Conservation (phyloP, 1,140 invertebrate genomes). For the Trichomalopsis sarcophagae region DNA sequence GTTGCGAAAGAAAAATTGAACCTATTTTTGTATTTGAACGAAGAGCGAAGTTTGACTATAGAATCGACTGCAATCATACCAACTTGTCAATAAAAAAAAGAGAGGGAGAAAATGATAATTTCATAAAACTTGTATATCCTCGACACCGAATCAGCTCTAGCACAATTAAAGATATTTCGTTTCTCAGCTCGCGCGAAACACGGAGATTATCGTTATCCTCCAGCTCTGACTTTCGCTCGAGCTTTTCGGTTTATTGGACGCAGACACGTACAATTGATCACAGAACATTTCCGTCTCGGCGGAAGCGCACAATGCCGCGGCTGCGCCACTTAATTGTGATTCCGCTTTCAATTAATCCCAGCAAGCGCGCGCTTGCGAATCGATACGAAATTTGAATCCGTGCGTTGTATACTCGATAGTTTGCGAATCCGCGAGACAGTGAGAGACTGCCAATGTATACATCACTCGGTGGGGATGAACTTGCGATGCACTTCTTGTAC, state of each 20-base stretch:
- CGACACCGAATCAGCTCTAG: neutral
- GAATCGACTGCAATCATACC: neutral
- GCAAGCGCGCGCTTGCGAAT: neutral
- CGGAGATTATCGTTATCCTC: neutral
- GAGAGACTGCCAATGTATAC: slow-evolving; percentile 25
- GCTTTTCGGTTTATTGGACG: slow-evolving; percentile 12
- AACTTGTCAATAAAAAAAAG: neutral
- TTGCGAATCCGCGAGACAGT: slow-evolving; percentile 1
- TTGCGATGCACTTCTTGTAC: neutral
- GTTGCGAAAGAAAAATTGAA: neutral
- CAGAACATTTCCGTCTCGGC: slow-evolving; percentile 6
- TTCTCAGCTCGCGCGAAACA: neutral
- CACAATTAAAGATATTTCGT: neutral
- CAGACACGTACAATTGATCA: slow-evolving; percentile 16
- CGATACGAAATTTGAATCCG: slow-evolving; percentile 35
- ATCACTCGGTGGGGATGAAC: neutral
- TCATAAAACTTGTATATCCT: neutral
- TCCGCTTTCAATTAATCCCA: slow-evolving; percentile 30
- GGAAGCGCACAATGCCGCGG: slow-evolving; percentile 9
- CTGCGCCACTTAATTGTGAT: slow-evolving; percentile 27
- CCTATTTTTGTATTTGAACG: neutral
- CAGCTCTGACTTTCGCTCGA: neutral
- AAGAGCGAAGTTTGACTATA: neutral
- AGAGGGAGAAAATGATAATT: neutral
- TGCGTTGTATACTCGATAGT: slow-evolving; percentile 5